Conservation (phyloP, 2,797 vertebrate species). For the Coregonus sp. region DNA sequence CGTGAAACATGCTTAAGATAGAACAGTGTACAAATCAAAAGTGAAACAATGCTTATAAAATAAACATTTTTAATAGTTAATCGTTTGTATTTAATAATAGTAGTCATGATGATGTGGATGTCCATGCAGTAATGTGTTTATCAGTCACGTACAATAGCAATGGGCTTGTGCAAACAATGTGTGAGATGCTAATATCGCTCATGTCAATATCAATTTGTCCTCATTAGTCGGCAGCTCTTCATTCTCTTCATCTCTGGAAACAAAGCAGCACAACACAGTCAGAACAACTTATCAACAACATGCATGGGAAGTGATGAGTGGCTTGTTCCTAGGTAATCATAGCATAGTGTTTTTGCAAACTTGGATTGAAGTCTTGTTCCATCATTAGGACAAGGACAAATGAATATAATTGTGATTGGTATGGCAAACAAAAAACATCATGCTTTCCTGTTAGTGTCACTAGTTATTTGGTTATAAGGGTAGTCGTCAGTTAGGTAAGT, state of each 20-base stretch:
- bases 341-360: not conserved
- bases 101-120: slow-evolving; percentile 22
- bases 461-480: not conserved
- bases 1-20: slow-evolving; percentile 52
- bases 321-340: not conserved
- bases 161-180: slow-evolving; percentile 35
- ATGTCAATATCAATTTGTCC: slow-evolving; percentile 63
- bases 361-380: not conserved
- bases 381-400: not conserved
- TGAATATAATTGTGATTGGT: not conserved
- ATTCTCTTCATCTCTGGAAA: slow-evolving; percentile 79
- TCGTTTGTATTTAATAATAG: slow-evolving; percentile 42
- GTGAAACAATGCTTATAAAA: slow-evolving; percentile 1
- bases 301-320: not conserved
- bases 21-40: slow-evolving; percentile 1
- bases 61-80: not conserved
- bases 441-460: not conserved
- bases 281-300: slow-evolving; percentile 46
- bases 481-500: not conserved
- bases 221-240: slow-evolving; percentile 64
- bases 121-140: slow-evolving; percentile 55
- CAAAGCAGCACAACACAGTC: slow-evolving; percentile 69
- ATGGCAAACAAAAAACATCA: not conserved
- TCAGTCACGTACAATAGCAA: slow-evolving; percentile 51
- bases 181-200: slow-evolving; percentile 29